These are phyloP conservation scores for Empis stercorea DNA, from an alignment of 2,888 invertebrate species.

Conservation along the genomic window DNA sequence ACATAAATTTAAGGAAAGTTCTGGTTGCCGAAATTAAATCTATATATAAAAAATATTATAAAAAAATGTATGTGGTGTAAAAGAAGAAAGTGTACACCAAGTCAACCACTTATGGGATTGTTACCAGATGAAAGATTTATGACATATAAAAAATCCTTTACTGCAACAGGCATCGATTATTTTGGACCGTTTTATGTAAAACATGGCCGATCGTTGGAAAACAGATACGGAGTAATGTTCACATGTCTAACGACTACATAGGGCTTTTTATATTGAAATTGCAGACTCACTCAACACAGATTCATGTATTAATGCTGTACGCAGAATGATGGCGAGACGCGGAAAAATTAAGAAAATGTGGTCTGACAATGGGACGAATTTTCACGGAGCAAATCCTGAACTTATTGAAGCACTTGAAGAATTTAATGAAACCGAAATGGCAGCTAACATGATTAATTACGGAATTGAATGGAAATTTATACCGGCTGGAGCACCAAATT, in stretches of 20 bases:
- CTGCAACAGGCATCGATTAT: constrained; percentile 16
- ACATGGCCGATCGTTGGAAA: constrained; percentile 1
- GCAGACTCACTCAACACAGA: constrained; percentile 9
- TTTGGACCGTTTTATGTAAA: constrained; percentile 14
- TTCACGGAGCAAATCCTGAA: constrained; percentile 9
- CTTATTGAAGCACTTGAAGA: constrained; percentile 9
- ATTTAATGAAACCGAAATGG: background rate
- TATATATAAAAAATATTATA: constrained; percentile 4
- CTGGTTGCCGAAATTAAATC: constrained; percentile 6
- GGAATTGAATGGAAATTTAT: constrained; percentile 16
- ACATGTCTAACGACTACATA: constrained; percentile 13
- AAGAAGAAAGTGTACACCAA: constrained; percentile 5
- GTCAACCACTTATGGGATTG: constrained; percentile 16
- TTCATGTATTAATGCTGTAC: constrained; percentile 11
- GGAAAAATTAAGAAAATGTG: constrained; percentile 9
- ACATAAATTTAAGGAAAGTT: constrained; percentile 3
- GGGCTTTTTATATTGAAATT: constrained; percentile 12
- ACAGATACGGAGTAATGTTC: constrained; percentile 10
- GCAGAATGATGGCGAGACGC: constrained; percentile 11
- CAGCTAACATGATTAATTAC: background rate
- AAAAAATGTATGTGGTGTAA: constrained; percentile 5
- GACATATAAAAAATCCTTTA: constrained; percentile 13
- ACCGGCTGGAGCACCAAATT: constrained; percentile 14
- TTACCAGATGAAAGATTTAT: constrained; percentile 14
- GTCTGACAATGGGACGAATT: constrained; percentile 13